phyloP scores from a whole-genome alignment of 2,888 invertebrate species.

The Drosophila histrio region DNA sequence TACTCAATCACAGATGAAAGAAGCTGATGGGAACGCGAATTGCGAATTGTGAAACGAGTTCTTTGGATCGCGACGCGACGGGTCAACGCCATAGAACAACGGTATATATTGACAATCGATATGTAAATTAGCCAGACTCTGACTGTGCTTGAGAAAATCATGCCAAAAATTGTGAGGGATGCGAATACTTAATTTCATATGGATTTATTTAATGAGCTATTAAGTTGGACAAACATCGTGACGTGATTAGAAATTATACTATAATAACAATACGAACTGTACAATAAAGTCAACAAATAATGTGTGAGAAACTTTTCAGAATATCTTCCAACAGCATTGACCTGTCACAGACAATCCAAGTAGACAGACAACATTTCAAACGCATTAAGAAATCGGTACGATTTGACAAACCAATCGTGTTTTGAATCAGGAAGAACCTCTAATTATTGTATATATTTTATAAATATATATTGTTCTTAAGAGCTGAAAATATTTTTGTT shows the following conservation, averaged over 20 bases:
- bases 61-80: conserved; percentile 19
- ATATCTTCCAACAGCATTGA: conserved; percentile 16
- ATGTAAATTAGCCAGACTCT: conserved; percentile 59
- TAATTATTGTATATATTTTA: background rate
- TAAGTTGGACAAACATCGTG: conserved; percentile 29
- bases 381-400: background rate
- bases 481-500: background rate
- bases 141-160: conserved; percentile 26
- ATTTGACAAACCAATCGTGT: conserved; percentile 14
- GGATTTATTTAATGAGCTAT: conserved; percentile 41
- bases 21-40: conserved; percentile 39
- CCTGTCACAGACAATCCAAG: conserved; percentile 19
- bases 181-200: conserved; percentile 34
- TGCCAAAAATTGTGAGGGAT: conserved; percentile 24
- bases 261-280: conserved; percentile 20
- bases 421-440: conserved; percentile 29
- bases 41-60: conserved; percentile 52
- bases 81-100: conserved; percentile 63
- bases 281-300: conserved; percentile 19
- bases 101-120: conserved; percentile 61
- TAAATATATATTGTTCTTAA: background rate
- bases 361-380: conserved; percentile 25
- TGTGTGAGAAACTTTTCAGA: conserved; percentile 18
- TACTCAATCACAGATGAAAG: conserved; percentile 60
- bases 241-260: conserved; percentile 27